These are phyloP conservation scores for Porphyrio hochstetteri DNA, from an alignment of 2,113 vertebrate genomes.

Conservation along the genomic window DNA sequence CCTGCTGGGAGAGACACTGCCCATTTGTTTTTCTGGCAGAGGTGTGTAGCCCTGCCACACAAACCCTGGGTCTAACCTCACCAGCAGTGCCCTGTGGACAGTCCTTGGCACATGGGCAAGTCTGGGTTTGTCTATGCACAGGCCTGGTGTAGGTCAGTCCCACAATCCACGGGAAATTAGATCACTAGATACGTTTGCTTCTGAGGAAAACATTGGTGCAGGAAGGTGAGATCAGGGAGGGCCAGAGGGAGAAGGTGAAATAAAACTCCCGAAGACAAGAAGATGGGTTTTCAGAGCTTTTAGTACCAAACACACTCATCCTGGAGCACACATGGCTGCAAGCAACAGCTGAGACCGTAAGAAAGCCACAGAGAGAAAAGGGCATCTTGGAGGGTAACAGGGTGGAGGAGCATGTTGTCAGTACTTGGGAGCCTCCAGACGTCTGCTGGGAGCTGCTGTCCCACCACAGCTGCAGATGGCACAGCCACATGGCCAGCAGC, in stretches of 20 bases:
- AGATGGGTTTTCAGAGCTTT: not conserved
- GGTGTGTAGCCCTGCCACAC: not conserved
- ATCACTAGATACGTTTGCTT: constrained; percentile 16
- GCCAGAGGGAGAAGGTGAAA: not conserved
- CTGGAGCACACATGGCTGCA: fast-evolving
- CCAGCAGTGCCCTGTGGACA: fast-evolving
- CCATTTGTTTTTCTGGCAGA: not conserved
- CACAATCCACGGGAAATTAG: not conserved
- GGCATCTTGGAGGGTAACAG: not conserved
- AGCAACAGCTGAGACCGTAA: not conserved
- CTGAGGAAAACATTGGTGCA: not conserved
- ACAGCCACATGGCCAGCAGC: not conserved
- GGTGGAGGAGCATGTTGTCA: not conserved
- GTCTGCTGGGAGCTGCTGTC: not conserved
- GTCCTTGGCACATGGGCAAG: not conserved
- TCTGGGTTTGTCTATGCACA: not conserved
- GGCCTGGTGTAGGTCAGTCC: constrained; percentile 26
- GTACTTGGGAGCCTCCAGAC: not conserved
- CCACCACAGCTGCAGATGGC: not conserved
- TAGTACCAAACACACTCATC: not conserved
- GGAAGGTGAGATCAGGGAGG: not conserved
- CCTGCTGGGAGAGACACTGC: not conserved
- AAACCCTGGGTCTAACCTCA: not conserved
- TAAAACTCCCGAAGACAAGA: not conserved
- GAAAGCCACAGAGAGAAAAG: not conserved